Evolutionary conservation across 2,797 vertebrate genomes (phyloP).

Genomic region (Meriones psammophilus): DNA sequence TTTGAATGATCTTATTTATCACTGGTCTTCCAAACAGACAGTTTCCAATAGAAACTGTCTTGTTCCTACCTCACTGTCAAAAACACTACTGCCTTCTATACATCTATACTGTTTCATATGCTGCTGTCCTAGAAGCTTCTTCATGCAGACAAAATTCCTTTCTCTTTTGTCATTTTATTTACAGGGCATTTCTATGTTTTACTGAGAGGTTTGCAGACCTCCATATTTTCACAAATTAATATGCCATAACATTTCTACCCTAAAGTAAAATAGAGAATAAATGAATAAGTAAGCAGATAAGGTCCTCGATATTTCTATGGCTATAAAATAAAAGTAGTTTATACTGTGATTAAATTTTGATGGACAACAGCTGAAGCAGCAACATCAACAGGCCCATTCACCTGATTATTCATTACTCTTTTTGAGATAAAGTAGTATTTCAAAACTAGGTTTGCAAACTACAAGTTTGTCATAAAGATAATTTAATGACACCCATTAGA

Average conservation of each 20-base stretch:
- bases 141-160: neutral
- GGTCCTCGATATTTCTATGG: constrained; percentile 41
- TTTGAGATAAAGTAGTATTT: neutral
- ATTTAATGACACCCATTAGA: neutral
- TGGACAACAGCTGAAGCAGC: neutral
- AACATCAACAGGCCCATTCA: neutral
- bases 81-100: neutral
- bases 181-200: neutral
- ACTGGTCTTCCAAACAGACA: neutral
- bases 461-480: neutral
- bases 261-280: constrained; percentile 5
- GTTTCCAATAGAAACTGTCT: neutral
- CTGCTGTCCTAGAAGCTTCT: neutral
- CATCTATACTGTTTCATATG: neutral
- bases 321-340: constrained; percentile 57
- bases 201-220: neutral
- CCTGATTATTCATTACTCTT: neutral
- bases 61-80: neutral
- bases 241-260: constrained; percentile 7
- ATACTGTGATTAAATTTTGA: constrained; percentile 30
- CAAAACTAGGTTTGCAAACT: neutral
- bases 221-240: neutral
- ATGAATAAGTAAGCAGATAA: constrained; percentile 45
- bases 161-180: neutral
- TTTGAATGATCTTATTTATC: neutral